Evolutionary conservation across 2,797 vertebrate species (phyloP).

Genomic region (Sebastes goodei): DNA sequence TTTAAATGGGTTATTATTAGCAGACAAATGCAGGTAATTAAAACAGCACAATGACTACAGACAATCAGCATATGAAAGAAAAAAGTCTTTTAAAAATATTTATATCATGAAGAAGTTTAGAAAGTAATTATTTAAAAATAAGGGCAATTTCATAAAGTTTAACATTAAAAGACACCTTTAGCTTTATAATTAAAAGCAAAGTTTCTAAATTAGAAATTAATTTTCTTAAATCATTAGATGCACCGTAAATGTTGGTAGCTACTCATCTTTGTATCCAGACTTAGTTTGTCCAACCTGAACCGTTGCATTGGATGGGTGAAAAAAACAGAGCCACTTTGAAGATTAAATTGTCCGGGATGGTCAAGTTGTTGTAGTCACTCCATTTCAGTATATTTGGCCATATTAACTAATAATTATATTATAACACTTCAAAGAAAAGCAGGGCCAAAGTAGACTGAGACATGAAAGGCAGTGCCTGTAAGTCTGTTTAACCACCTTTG

Average conservation of each 20-base stretch:
- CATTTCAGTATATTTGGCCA: background rate
- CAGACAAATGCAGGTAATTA: background rate
- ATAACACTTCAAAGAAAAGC: background rate
- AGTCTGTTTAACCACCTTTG: background rate
- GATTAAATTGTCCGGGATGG: background rate
- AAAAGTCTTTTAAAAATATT: background rate
- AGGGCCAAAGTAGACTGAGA: background rate
- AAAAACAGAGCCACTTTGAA: background rate
- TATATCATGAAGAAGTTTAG: background rate
- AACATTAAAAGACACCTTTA: background rate
- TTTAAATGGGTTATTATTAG: background rate
- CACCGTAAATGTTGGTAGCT: background rate
- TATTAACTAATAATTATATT: background rate
- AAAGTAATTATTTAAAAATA: background rate
- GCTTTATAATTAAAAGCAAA: background rate
- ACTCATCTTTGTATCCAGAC: background rate
- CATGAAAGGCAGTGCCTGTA: background rate
- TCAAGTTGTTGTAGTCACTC: background rate
- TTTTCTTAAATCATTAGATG: background rate
- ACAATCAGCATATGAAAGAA: background rate
- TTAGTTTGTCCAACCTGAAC: background rate
- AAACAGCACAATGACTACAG: background rate
- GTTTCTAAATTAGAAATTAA: background rate
- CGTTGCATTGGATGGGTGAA: background rate
- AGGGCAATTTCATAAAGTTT: background rate